These are phyloP conservation scores for Drosophila paranaensis DNA, from an alignment of 2,888 invertebrate species.

Conservation along the genomic window DNA sequence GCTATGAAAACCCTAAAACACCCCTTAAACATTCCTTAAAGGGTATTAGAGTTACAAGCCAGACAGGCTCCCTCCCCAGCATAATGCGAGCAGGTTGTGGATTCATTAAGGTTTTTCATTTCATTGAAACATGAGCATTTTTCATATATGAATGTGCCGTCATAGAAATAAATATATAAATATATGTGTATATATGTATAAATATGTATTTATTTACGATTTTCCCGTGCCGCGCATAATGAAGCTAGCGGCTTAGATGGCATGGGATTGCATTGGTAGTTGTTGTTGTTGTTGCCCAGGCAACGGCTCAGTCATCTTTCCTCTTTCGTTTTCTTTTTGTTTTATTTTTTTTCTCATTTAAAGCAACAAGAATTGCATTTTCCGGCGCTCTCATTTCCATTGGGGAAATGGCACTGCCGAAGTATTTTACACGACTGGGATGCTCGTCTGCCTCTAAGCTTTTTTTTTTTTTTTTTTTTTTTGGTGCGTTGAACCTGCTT, in stretches of 20 bases:
- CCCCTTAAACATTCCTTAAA: not conserved
- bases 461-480: slow-evolving; percentile 46
- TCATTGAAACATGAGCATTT: slow-evolving; percentile 64
- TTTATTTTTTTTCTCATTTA: slow-evolving; percentile 30
- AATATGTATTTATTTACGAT: slow-evolving; percentile 36
- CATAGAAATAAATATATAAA: slow-evolving; percentile 41
- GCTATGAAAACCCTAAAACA: not conserved
- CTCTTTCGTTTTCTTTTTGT: slow-evolving; percentile 23
- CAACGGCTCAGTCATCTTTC: slow-evolving; percentile 56
- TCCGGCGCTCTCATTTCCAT: slow-evolving; percentile 64
- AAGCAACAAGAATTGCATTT: slow-evolving; percentile 61
- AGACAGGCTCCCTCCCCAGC: slow-evolving; percentile 22
- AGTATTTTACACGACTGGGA: slow-evolving; percentile 55
- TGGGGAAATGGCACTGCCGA: slow-evolving; percentile 53
- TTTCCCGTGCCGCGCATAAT: slow-evolving; percentile 43
- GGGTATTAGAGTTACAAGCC: slow-evolving; percentile 20
- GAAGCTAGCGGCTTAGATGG: slow-evolving; percentile 59
- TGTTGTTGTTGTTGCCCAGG: slow-evolving; percentile 50
- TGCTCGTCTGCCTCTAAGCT: slow-evolving; percentile 34
- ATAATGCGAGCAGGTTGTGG: slow-evolving; percentile 35
- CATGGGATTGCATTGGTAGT: slow-evolving; percentile 26
- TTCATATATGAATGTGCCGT: slow-evolving; percentile 45
- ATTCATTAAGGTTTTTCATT: slow-evolving; percentile 68
- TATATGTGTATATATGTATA: slow-evolving; percentile 11
- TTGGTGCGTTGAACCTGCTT: slow-evolving; percentile 58